Evolutionary conservation across 1,140 invertebrate species (phyloP).

Genomic region (Drosophila willistoni): DNA sequence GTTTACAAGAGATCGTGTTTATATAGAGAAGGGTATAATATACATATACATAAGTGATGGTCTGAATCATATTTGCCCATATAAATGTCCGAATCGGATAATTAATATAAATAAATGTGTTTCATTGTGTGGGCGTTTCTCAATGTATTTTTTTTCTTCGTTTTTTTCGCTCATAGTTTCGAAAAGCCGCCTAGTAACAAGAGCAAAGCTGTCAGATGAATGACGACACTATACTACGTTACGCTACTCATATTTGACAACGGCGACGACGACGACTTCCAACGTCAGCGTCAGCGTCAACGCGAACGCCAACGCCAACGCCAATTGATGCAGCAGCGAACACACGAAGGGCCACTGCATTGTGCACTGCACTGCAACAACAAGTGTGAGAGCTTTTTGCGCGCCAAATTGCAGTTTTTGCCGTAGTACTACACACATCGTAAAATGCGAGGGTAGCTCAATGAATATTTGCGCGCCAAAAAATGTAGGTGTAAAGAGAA

Average conservation of each 20-base stretch:
- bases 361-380: background rate
- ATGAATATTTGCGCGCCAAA: constrained; percentile 27
- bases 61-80: constrained; percentile 6
- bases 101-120: constrained; percentile 47
- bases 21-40: background rate
- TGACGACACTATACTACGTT: constrained; percentile 16
- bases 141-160: background rate
- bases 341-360: background rate
- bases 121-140: constrained; percentile 44
- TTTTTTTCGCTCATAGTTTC: constrained; percentile 49
- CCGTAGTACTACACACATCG: background rate
- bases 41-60: background rate
- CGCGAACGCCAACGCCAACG: background rate
- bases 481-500: constrained; percentile 25
- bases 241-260: background rate
- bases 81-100: constrained; percentile 16
- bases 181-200: constrained; percentile 19
- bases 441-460: constrained; percentile 35
- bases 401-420: constrained; percentile 38
- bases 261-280: background rate
- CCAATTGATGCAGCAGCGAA: background rate
- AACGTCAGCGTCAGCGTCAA: too few relatives aligned
- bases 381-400: constrained; percentile 47
- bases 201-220: background rate
- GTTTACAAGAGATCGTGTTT: background rate